Base-by-base conservation (phyloP, 1,140 invertebrate species). In the Papilio aristodemus region DNA sequence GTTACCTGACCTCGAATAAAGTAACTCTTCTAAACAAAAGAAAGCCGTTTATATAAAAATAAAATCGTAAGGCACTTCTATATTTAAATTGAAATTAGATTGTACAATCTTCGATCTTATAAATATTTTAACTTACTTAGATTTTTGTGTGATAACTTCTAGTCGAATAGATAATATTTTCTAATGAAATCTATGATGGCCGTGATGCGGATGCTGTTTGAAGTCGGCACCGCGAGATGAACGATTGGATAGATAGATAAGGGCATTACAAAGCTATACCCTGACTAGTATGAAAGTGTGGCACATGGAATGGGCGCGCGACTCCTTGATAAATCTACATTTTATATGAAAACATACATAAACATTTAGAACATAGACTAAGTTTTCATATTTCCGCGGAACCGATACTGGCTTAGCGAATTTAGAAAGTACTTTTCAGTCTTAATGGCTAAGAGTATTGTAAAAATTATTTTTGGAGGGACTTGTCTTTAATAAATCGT, bases 11-110 rank as follows among this genome's bases (percentile, higher is more conserved):
- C 63, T 74, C 60, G 43, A 70, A 72, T 71, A 69, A 79, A 80
- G 77, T 22, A 74, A 79, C 64, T 37, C 22, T 71, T 71, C 74
- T 71, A 82, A 67, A 82, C 71, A 76, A 75, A 81, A 73, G 75
- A 83, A 78, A 86, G 72, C 63, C 63, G 41, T 66, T 36, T 85
- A 66, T 85, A 81, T 78, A 83, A 87, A 91, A 90, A 90, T 85
- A 84, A 91, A 89, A 89, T 85, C 73, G 85, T 91, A 91, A 91
- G 89, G 89, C 89, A 91, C 89, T 90, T 91, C 87, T 87, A 89
- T 90, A 84, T 89, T 81, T 79, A 85, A 85, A 80, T 85, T 84
- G 82, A 89, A 87, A 82, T 78, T 73, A 85, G 74, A 74, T 85
- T 80, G 79, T 84, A 78, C 73, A 78, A 77, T 79, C 70, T 60